Conservation (phyloP, 2,888 invertebrate species). For the Eupithecia centaureata region DNA sequence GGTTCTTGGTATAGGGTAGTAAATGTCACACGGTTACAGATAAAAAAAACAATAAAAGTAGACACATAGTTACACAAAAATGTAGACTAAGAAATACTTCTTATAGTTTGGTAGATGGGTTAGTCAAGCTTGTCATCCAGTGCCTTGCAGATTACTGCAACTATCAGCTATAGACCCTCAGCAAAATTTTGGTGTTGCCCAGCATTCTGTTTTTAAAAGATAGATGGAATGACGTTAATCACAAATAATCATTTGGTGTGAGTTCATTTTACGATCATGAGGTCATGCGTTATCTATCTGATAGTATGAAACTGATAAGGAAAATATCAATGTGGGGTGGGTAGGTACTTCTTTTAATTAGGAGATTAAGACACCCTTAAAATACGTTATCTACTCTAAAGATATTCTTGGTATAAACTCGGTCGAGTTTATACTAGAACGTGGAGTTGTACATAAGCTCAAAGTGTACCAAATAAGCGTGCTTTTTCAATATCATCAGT, state of each 20-base stretch:
- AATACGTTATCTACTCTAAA: neutral
- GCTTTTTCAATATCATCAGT: neutral
- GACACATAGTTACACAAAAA: too few relatives aligned
- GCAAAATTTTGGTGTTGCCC: too few relatives aligned
- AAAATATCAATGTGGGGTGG: conserved; percentile 1
- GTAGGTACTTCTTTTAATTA: neutral
- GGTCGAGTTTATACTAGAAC: too few relatives aligned
- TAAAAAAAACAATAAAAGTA: too few relatives aligned
- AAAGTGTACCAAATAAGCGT: neutral
- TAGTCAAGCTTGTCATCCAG: too few relatives aligned
- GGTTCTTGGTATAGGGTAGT: too few relatives aligned
- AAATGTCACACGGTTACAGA: too few relatives aligned
- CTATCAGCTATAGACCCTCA: too few relatives aligned
- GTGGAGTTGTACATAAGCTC: neutral
- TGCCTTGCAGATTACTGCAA: too few relatives aligned
- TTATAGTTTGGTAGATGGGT: too few relatives aligned
- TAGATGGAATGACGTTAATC: neutral
- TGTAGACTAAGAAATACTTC: too few relatives aligned
- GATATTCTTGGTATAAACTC: neutral
- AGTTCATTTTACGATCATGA: neutral
- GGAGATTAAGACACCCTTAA: neutral
- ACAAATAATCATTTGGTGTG: neutral
- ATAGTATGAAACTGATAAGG: neutral
- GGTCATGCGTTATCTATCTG: neutral
- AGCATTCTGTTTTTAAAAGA: too few relatives aligned